Conservation (phyloP, 1,140 invertebrate genomes). For the Saxidomus purpurata region DNA sequence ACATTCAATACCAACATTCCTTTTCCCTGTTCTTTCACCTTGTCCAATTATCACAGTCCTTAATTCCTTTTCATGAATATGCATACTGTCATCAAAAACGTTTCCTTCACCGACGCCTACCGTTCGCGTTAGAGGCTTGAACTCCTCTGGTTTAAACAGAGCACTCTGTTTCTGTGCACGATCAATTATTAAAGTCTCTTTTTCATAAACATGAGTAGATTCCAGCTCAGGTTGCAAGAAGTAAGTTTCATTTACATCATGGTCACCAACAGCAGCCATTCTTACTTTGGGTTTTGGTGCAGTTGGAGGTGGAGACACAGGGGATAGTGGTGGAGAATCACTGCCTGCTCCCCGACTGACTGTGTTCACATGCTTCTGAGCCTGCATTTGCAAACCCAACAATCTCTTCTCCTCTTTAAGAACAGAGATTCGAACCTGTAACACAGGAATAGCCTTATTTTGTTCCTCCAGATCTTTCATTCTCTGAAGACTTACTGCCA, state of each 20-base stretch:
- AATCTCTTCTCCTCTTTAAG: constrained; percentile 92
- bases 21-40: constrained; percentile 73
- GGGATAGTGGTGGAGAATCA: constrained; percentile 70
- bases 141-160: constrained; percentile 61
- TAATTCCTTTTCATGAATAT: constrained; percentile 86
- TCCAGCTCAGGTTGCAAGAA: constrained; percentile 78
- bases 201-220: constrained; percentile 72
- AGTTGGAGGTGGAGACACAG: constrained; percentile 75
- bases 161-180: constrained; percentile 65
- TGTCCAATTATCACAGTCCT: constrained; percentile 85
- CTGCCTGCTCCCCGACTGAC: constrained; percentile 84
- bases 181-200: constrained; percentile 74
- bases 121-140: constrained; percentile 81
- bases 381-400: constrained; percentile 88
- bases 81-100: constrained; percentile 82
- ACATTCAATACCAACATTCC: constrained; percentile 91
- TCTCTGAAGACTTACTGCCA: constrained; percentile 92
- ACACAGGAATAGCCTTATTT: constrained; percentile 93
- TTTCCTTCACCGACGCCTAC: constrained; percentile 85
- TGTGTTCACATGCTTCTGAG: constrained; percentile 77
- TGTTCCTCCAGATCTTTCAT: constrained; percentile 94
- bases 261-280: constrained; percentile 81
- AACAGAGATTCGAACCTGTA: constrained; percentile 91
- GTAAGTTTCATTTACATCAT: constrained; percentile 81
- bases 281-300: constrained; percentile 76